A percentile compares a stretch with the other conserved stretches of the same genome.
phyloP scores from a whole-genome alignment of 64 coral and sea anemone genomes.

The Exaiptasia diaphana region DNA sequence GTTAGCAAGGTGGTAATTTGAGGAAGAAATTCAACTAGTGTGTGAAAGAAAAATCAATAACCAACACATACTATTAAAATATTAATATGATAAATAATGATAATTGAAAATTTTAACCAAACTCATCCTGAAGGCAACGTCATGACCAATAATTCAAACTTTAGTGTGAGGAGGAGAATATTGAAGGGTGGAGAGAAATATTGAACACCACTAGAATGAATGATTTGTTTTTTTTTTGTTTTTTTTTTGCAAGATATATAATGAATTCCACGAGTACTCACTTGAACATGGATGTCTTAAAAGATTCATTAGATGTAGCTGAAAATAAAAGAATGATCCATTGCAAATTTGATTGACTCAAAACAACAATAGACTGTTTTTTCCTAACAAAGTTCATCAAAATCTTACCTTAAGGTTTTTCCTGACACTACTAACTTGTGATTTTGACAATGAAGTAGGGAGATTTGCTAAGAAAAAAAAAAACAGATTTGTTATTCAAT shows the following conservation, averaged over 20 bases:
- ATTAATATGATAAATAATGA: not conserved
- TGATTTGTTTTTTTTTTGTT: too few species aligned
- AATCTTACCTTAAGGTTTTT: conserved; percentile 90
- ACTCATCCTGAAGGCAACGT: not conserved
- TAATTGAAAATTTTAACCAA: not conserved
- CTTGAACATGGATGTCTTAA: conserved; percentile 82
- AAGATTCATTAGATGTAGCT: conserved; percentile 95
- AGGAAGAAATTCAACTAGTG: conserved; percentile 83
- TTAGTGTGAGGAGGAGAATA: too few species aligned
- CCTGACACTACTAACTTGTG: conserved; percentile 98
- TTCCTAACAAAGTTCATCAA: not conserved
- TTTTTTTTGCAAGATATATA: not conserved
- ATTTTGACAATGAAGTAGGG: conserved; percentile 89
- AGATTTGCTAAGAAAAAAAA: conserved; percentile 70
- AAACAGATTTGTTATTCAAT: too few species aligned
- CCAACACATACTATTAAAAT: not conserved
- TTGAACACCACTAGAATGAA: too few species aligned
- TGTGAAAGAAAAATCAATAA: not conserved
- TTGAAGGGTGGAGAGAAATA: too few species aligned
- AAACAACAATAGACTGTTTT: not conserved
- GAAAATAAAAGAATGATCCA: conserved; percentile 6
- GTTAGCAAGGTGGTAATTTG: conserved; percentile 95
- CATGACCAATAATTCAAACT: too few species aligned
- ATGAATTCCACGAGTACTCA: not conserved
- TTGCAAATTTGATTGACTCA: not conserved